Evolutionary conservation across 2,888 invertebrate genomes (phyloP).

Genomic region (Rhamphomyia laevipes): DNA sequence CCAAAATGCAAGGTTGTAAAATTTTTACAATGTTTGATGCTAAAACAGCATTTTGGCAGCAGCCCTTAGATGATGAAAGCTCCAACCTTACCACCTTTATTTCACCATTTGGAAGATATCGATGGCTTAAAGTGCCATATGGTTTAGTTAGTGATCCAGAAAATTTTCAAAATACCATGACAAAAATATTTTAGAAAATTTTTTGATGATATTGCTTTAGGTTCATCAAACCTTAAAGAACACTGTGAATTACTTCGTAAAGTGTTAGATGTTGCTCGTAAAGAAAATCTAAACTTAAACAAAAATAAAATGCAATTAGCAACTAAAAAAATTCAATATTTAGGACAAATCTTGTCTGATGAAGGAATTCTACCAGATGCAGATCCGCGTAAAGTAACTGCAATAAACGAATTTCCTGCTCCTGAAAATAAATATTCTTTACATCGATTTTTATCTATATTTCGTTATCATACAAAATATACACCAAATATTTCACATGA

Average conservation of each 20-base stretch:
- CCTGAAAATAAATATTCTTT: no score
- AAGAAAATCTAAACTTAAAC: not conserved
- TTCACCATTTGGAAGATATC: slow-evolving; percentile 12
- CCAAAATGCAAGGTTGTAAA: slow-evolving; percentile 5
- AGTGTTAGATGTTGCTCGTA: slow-evolving; percentile 7
- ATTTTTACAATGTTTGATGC: slow-evolving; percentile 13
- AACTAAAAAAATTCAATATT: not conserved
- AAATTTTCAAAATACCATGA: not conserved
- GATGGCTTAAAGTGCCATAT: no score
- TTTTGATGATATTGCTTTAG: not conserved
- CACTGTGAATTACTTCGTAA: slow-evolving; percentile 4
- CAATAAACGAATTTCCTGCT: no score
- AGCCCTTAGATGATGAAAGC: slow-evolving; percentile 19
- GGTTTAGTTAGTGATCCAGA: not conserved
- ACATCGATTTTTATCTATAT: no score
- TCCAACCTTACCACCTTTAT: slow-evolving; percentile 24
- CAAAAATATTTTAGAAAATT: not conserved
- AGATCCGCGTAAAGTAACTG: no score
- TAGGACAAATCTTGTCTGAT: not conserved
- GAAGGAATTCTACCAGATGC: not conserved
- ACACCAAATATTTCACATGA: no score
- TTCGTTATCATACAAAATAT: no score
- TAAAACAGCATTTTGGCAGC: slow-evolving; percentile 15
- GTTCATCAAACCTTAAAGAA: not conserved
- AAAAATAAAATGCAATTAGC: not conserved